Evolutionary conservation across 2,888 invertebrate species (phyloP), one percentile per base, ranked within the genome.

Genomic region (Drosophila glabriapex): DNA sequence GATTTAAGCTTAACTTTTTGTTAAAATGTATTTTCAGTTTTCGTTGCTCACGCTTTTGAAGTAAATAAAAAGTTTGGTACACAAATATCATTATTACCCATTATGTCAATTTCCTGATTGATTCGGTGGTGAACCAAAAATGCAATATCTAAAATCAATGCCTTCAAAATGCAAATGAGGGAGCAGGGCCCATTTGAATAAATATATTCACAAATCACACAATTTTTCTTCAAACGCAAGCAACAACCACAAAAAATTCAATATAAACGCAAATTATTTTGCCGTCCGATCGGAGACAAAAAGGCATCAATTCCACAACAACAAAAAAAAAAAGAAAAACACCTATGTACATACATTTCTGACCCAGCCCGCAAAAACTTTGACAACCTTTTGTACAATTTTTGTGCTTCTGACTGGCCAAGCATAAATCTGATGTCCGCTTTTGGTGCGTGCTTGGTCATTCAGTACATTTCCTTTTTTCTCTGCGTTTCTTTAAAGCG

Each of bases 221-320:
- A 61, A 78, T 19, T 19, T 55, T 54, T 76, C 80, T 60, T 49
- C 49, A 31, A 78, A 55, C 53, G 64, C 55, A 56, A 46, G 49
- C 22, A 53, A 22, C 41, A 63, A 43, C 25, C 12, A 43, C 54
- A 22, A 64, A n/a, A 64, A 77, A 79, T 76, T 82, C 87, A 86
- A 85, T 85, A 86, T 82, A 85, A 74, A 85, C 84, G 87, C 84
- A 89, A 85, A 86, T 89, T 81, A 81, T 83, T 83, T 58, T 68
- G 54, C 74, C 73, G 70, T 67, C 73, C 69, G 29, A 59, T 61
- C 55, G 28, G 52, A 43, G 22, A 41, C 31, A 65, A 58, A 29
- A n/a, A 49, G n/a, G 14, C 50, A 50, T 56, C 4, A 31, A 63
- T 33, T 28, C 33, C 60, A 16, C 16, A 46, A 31, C 9, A 31